phyloP scores from a whole-genome alignment of 2,888 invertebrate genomes.

The Stictocephala bisonia region DNA sequence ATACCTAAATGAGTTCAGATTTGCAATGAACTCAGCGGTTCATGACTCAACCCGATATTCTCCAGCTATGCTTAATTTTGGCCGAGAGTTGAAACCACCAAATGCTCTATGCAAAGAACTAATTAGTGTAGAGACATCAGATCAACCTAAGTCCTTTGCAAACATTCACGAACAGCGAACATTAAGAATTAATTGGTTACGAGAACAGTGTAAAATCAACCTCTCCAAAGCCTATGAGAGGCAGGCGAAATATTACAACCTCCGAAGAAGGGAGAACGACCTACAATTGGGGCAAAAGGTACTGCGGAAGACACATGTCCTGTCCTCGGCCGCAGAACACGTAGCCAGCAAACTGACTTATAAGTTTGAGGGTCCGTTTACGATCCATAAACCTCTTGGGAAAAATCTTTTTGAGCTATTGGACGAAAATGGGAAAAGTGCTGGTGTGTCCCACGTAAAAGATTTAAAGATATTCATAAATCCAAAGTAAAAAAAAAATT shows the following conservation, averaged over 20 bases:
- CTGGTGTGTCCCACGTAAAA: too few relatives aligned
- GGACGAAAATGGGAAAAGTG: too few relatives aligned
- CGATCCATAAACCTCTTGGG: background rate
- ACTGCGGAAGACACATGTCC: background rate
- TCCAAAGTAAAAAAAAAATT: too few relatives aligned
- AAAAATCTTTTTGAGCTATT: too few relatives aligned
- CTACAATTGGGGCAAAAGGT: background rate
- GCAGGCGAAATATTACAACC: slow-evolving; percentile 51
- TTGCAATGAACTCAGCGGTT: slow-evolving; percentile 53
- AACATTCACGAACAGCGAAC: background rate
- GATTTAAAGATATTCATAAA: too few relatives aligned
- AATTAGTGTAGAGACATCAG: background rate
- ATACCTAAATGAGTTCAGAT: slow-evolving; percentile 48
- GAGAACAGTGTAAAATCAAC: background rate
- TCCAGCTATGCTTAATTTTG: slow-evolving; percentile 54
- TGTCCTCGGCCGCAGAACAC: background rate
- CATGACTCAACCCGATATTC: slow-evolving; percentile 53
- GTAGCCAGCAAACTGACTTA: slow-evolving; percentile 1
- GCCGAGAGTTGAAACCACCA: slow-evolving; percentile 46
- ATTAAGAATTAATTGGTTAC: background rate
- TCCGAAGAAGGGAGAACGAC: slow-evolving; percentile 14
- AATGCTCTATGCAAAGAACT: background rate
- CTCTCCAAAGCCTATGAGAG: slow-evolving; percentile 36
- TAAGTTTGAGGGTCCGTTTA: slow-evolving; percentile 21
- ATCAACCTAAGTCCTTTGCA: slow-evolving; percentile 11